Evolutionary conservation across 2,797 vertebrate species (phyloP).

Genomic region (Anguilla anguilla): DNA sequence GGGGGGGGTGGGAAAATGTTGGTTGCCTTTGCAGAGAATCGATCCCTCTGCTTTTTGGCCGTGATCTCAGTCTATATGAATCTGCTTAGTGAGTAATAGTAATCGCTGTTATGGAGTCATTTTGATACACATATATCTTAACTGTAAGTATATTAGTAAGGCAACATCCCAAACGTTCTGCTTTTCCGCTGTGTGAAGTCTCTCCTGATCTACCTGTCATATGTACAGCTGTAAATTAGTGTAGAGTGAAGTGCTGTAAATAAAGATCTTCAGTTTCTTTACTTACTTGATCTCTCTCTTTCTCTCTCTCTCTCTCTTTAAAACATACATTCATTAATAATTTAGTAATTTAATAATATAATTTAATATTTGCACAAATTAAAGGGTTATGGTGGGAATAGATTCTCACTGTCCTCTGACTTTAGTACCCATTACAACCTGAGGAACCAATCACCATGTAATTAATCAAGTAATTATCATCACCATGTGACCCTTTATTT

Average conservation of each 20-base stretch:
- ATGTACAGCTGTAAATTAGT: conserved; percentile 19
- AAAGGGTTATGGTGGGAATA: background rate
- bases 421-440: background rate
- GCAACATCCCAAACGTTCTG: background rate
- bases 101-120: background rate
- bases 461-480: background rate
- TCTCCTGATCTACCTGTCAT: conserved; percentile 10
- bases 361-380: background rate
- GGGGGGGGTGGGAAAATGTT: background rate
- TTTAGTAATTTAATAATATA: background rate
- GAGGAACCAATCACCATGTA: background rate
- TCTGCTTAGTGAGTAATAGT: background rate
- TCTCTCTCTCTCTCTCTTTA: background rate
- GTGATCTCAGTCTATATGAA: background rate
- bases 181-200: background rate
- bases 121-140: background rate
- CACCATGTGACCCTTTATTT: background rate
- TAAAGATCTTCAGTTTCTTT: background rate
- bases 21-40: conserved; percentile 7
- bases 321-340: conserved; percentile 14
- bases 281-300: background rate
- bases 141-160: background rate
- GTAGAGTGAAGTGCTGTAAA: background rate
- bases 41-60: background rate
- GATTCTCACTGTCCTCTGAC: background rate